phyloP scores from a whole-genome alignment of 1,140 invertebrate species.

The Campodea augens region DNA sequence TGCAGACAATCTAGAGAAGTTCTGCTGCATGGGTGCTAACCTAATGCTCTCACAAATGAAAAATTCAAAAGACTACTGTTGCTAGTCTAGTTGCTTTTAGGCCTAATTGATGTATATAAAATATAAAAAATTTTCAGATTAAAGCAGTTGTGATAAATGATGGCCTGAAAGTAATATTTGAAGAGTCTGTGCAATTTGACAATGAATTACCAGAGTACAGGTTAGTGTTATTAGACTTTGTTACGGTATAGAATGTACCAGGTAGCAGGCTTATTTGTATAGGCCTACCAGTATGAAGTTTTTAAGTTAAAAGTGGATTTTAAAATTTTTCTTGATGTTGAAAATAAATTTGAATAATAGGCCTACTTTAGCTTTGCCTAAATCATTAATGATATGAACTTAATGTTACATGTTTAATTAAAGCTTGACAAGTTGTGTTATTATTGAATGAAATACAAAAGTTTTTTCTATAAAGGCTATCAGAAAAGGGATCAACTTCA shows the following conservation, averaged over 20 bases:
- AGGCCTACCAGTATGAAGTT: background rate
- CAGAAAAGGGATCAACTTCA: too few species aligned
- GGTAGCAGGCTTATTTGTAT: background rate
- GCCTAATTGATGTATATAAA: too few species aligned
- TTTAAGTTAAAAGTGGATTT: background rate
- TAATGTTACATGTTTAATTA: conserved; percentile 4
- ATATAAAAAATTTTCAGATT: conserved; percentile 60
- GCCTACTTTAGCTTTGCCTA: background rate
- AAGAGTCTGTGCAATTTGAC: conserved; percentile 73
- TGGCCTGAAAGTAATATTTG: conserved; percentile 46
- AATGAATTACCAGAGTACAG: conserved; percentile 75
- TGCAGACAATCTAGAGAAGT: too few species aligned
- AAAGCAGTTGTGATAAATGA: conserved; percentile 74
- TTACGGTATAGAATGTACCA: background rate
- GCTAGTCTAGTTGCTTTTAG: too few species aligned
- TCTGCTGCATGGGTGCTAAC: too few species aligned
- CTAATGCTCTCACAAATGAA: too few species aligned
- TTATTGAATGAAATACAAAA: too few species aligned
- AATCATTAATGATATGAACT: background rate
- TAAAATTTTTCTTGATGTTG: background rate
- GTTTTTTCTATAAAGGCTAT: too few species aligned
- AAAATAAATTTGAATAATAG: background rate
- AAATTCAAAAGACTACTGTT: too few species aligned
- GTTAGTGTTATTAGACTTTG: conserved; percentile 27
- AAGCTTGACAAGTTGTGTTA: too few species aligned